These are phyloP conservation scores for Netelia inedita DNA, from an alignment of 2,888 invertebrate species.

Conservation along the genomic window DNA sequence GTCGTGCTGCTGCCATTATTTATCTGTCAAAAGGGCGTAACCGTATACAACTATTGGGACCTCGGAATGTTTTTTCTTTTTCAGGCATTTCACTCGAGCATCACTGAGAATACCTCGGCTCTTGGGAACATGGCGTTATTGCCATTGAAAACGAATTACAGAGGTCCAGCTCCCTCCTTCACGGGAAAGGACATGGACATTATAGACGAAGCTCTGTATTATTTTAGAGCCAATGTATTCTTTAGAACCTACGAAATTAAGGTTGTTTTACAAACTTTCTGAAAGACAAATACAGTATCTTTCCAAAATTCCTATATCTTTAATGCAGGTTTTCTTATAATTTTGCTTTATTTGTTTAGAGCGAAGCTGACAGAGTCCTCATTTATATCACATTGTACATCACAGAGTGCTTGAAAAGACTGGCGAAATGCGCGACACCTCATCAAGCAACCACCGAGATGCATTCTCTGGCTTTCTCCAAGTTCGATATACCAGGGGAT, in stretches of 20 bases:
- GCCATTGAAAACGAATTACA: slow-evolving; percentile 95
- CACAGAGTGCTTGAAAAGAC: slow-evolving; percentile 97
- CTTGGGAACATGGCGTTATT: slow-evolving; percentile 97
- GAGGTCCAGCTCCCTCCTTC: slow-evolving; percentile 93
- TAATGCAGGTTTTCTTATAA: slow-evolving; percentile 26
- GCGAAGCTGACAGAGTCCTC: slow-evolving; percentile 97
- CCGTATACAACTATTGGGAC: neutral
- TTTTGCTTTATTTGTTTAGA: slow-evolving; percentile 87
- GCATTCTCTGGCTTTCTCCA: slow-evolving; percentile 97
- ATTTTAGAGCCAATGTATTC: slow-evolving; percentile 99
- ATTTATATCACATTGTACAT: slow-evolving; percentile 99
- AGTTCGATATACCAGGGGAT: slow-evolving; percentile 99
- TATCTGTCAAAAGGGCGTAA: slow-evolving; percentile 67
- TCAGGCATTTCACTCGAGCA: slow-evolving; percentile 98
- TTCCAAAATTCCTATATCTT: neutral
- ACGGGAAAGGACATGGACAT: slow-evolving; percentile 93
- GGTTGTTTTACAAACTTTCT: slow-evolving; percentile 86
- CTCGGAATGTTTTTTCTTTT: slow-evolving; percentile 73
- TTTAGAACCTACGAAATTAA: slow-evolving; percentile 99
- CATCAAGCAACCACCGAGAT: slow-evolving; percentile 97
- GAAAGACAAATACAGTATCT: neutral
- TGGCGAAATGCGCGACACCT: slow-evolving; percentile 96
- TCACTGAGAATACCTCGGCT: slow-evolving; percentile 90
- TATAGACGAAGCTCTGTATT: slow-evolving; percentile 98
- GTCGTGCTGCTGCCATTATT: neutral